phyloP scores from a whole-genome alignment of 2,113 vertebrate genomes.

The Burhinus oedicnemus region DNA sequence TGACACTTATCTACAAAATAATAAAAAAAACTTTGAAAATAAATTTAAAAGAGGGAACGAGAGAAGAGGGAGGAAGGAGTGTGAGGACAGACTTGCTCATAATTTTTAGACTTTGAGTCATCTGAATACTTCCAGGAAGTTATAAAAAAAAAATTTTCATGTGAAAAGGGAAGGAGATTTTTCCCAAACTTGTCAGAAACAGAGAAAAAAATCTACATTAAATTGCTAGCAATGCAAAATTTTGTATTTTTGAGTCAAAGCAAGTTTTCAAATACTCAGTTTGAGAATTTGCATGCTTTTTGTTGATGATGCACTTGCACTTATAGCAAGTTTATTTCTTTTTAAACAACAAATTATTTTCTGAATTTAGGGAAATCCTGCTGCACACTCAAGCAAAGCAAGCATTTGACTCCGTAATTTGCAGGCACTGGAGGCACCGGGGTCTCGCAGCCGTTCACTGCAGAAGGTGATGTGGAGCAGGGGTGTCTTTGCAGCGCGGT shows the following conservation, averaged over 20 bases:
- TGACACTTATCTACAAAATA: neutral
- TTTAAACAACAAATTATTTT: neutral
- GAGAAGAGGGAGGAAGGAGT: neutral
- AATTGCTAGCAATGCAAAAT: neutral
- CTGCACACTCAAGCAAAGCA: neutral
- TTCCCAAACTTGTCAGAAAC: neutral
- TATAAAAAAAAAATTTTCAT: neutral
- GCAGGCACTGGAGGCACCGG: neutral
- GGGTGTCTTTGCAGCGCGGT: accelerated
- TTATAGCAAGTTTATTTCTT: neutral
- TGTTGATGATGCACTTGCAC: neutral
- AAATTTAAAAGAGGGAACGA: neutral
- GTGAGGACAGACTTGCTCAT: neutral
- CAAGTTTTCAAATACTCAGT: neutral
- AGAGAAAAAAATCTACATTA: neutral
- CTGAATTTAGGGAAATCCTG: neutral
- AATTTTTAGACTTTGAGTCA: neutral
- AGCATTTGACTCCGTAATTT: neutral
- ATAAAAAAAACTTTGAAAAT: neutral
- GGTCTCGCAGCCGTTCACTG: accelerated
- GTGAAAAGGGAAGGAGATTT: neutral
- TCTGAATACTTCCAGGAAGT: neutral
- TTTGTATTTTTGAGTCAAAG: neutral
- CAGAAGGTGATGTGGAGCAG: neutral
- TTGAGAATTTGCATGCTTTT: neutral